Evolutionary conservation across 2,888 invertebrate genomes (phyloP), one percentile per base, ranked within the genome.

Genomic region (Pollenia amentaria): DNA sequence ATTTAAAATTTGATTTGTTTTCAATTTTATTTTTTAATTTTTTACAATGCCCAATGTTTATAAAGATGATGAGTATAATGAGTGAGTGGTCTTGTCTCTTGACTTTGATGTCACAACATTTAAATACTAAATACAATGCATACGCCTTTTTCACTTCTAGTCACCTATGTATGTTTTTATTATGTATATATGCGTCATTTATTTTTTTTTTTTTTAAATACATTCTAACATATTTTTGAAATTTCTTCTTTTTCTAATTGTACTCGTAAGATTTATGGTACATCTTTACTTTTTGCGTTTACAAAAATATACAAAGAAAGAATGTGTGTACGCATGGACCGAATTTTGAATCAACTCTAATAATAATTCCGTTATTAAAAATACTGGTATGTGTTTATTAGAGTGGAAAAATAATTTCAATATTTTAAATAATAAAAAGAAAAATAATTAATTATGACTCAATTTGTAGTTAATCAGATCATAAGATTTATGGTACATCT

Each of bases 171-270:
- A 72, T 70, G 38, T 55, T 70, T 76, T 78, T 67, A 77, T 82
- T 46, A 12, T 77, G 64, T 64, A 64, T 77, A 69, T 64, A 64
- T 82, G 78, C 78, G 78, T 86, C 73, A 78, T 78, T 64, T 81
- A 55, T 65, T 38, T 81, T 16, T 40, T 16, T 65, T 72, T 55
- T 44, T 53, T 18, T n/a, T 57, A 29, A 18, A 67, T 57, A 46
- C 14, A 62, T 60, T 16, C 16, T 40, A 53, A 29, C 12, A 53
- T 11, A 16, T 16, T 51, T 60, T 21, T 14, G 40, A 40, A 6
- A 40, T 55, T 65, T 18, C 42, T 42, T 42, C n/a, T 60, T 60
- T 60, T 44, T 65, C 42, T 44, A 72, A 42, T 64, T 65, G 9
- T 64, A 55, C n/a, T n/a, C n/a, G n/a, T n/a, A n/a, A n/a, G 55